These are phyloP conservation scores for Drosophila infuscata DNA, from an alignment of 2,888 invertebrate species.

Conservation along the genomic window DNA sequence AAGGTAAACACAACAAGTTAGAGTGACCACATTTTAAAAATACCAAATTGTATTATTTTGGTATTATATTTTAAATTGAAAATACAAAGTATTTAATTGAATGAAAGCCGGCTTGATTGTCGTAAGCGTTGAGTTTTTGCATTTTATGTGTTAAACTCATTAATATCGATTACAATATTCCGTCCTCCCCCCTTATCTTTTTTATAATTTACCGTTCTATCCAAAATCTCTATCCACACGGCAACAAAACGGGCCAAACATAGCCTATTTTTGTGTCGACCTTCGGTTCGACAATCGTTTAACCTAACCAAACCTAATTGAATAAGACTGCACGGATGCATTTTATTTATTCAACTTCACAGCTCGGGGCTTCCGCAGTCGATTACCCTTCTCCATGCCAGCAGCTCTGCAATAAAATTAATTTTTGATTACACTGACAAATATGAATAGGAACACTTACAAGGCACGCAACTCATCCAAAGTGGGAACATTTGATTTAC, in stretches of 20 bases:
- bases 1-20: constrained; percentile 28
- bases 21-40: constrained; percentile 32
- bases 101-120: too few species aligned
- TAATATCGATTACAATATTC: too few species aligned
- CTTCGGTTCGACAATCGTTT: too few species aligned
- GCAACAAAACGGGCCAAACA: too few species aligned
- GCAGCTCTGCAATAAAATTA: constrained; percentile 36
- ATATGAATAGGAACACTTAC: constrained; percentile 59
- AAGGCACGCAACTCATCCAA: constrained; percentile 82
- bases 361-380: constrained; percentile 31
- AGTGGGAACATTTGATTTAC: constrained; percentile 80
- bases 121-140: too few species aligned
- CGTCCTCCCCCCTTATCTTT: too few species aligned
- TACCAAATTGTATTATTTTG: not conserved
- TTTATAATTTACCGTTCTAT: too few species aligned
- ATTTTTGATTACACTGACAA: not conserved
- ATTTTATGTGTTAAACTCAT: too few species aligned
- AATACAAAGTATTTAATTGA: not conserved
- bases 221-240: too few species aligned
- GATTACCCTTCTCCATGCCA: constrained; percentile 40
- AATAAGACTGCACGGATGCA: not conserved
- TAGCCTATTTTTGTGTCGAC: too few species aligned
- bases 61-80: constrained; percentile 19
- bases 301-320: not conserved
- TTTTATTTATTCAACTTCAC: not conserved